Evolutionary conservation across 2,797 vertebrate genomes (phyloP).

Genomic region (Sandelia bainsii): DNA sequence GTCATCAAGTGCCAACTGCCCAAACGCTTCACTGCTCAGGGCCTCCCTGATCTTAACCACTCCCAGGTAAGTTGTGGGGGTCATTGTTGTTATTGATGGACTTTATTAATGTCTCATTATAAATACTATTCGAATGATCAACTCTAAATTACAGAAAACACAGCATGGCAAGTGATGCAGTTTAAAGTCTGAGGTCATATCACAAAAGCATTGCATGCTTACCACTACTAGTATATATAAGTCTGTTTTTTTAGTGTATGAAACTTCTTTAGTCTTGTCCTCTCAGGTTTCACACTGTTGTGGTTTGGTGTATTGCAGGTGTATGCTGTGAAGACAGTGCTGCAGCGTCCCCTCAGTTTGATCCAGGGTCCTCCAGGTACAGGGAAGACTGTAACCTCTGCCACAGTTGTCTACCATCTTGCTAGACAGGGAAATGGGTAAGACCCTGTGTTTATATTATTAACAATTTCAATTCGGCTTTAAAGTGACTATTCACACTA

Average conservation of each 20-base stretch:
- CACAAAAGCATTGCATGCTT: neutral
- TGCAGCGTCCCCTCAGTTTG: conserved; percentile 94
- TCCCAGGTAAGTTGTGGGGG: conserved; percentile 86
- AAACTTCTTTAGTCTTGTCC: neutral
- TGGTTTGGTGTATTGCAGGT: conserved; percentile 62
- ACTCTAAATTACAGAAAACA: neutral
- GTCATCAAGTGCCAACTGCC: conserved; percentile 97
- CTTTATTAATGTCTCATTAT: neutral
- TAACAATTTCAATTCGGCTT: neutral
- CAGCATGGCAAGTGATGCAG: neutral
- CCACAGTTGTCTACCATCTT: conserved; percentile 95
- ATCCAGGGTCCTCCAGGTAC: conserved; percentile 96
- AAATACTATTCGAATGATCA: neutral
- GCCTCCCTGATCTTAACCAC: conserved; percentile 95
- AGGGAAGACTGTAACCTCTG: conserved; percentile 95
- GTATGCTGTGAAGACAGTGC: conserved; percentile 90
- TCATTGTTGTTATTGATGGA: neutral
- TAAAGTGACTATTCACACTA: neutral
- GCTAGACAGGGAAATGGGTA: conserved; percentile 96
- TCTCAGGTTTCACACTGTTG: neutral
- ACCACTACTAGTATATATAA: neutral
- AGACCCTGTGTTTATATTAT: conserved; percentile 38
- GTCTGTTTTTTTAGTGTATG: neutral
- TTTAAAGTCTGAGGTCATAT: neutral
- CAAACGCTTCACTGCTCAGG: conserved; percentile 95